A percentile compares a stretch with the other conserved stretches of the same genome.
These are phyloP conservation scores for Mythimna impura DNA, from an alignment of 2,888 invertebrate genomes.

Conservation along the genomic window DNA sequence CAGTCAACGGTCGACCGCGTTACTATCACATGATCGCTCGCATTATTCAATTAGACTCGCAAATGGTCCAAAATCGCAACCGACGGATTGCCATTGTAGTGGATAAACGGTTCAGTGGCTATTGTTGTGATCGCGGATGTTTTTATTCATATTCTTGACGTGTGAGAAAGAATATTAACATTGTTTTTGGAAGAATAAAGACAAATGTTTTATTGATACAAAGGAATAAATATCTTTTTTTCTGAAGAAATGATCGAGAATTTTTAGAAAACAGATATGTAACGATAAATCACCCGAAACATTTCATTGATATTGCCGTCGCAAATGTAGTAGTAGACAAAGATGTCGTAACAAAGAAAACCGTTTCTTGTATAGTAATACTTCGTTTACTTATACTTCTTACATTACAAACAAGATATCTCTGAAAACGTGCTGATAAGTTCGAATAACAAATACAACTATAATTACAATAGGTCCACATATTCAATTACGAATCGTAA, in stretches of 20 bases:
- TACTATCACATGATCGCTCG: conserved; percentile 56
- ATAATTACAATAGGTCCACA: conserved; percentile 15
- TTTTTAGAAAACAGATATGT: not conserved
- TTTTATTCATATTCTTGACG: conserved; percentile 37
- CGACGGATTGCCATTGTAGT: conserved; percentile 72
- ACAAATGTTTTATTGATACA: conserved; percentile 7
- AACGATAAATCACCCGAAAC: not conserved
- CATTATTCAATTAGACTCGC: conserved; percentile 77
- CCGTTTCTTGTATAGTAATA: not conserved
- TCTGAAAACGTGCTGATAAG: conserved; percentile 24
- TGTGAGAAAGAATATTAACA: conserved; percentile 30
- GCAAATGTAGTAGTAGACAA: not conserved
- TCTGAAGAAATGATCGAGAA: not conserved
- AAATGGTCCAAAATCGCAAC: conserved; percentile 74
- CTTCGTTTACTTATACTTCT: not conserved
- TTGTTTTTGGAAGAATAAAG: not conserved
- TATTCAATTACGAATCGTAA: conserved; percentile 32
- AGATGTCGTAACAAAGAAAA: conserved; percentile 1
- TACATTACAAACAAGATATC: not conserved
- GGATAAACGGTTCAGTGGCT: conserved; percentile 65
- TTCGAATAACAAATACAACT: conserved; percentile 20
- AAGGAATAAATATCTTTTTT: not conserved
- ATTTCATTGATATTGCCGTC: not conserved
- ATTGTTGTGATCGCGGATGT: conserved; percentile 56
- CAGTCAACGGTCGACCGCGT: conserved; percentile 34